Evolutionary conservation across 2,113 vertebrate genomes (phyloP), one percentile per base, ranked within the genome.

Genomic region (Sisor rabdophorus): DNA sequence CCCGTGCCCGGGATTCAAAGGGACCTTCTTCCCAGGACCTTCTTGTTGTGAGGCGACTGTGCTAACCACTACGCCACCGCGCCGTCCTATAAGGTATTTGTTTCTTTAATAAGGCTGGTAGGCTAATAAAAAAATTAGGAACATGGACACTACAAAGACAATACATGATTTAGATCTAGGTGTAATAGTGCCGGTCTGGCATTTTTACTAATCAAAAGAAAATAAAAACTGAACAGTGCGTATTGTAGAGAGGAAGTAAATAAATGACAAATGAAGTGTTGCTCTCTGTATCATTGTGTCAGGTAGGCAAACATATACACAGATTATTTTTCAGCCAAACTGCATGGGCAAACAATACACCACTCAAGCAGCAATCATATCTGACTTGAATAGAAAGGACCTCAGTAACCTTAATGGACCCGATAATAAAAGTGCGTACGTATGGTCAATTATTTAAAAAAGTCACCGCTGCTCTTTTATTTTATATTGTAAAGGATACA

Each of bases 111-210:
- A 85, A 87, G 84, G 82, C 82, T 74, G 24, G 75, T 85, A 80
- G 82, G 84, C 83, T 76, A 84, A 80, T 78, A 76, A 56, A 36
- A 69, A 77, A 74, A 76, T 78, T 80, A 87, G 78, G 82, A 84
- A 77, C 72, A 54, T 73, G 80, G 82, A 75, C 40, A 47, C 78
- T 24, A 81, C 73, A 74, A 70, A 84, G 82, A 81, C 79, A 63
- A 78, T 86, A 85, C 82, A 84, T 82, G 71, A 86, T 86, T 85
- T 87, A 87, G 87, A 91, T 90, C 84, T 89, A 89, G 79, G 84
- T 83, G 83, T 83, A 87, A 89, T 89, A 88, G 87, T 76, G 82
- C 7, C 10, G 71, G 40, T 80, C 82, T 77, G 80, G 81, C 65
- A 82, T 80, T 84, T 76, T 52, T 77, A 71, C 72, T 72, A 70